A percentile compares a stretch with the other conserved stretches of the same genome.
Conservation (phyloP, 2,888 invertebrate genomes). For the Nomada lathburiana region DNA sequence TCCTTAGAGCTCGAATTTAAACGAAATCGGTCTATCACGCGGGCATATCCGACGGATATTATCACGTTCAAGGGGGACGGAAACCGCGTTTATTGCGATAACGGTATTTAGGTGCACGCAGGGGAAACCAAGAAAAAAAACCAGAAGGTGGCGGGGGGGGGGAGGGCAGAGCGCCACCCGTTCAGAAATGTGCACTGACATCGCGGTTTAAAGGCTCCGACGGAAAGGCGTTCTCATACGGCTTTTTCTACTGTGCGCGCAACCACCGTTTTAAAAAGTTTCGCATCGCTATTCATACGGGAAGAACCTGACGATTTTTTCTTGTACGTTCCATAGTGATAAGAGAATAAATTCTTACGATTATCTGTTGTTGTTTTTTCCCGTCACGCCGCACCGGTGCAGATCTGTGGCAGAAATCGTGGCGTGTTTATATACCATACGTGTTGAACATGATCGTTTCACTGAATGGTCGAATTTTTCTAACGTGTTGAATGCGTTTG, state of each 20-base stretch:
- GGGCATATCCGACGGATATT: not conserved
- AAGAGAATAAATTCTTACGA: constrained; percentile 1
- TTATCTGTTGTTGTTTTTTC: not conserved
- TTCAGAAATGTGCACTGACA: constrained; percentile 68
- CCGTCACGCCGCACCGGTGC: constrained; percentile 11
- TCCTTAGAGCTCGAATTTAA: constrained; percentile 26
- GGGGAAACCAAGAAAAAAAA: constrained; percentile 32
- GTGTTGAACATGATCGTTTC: constrained; percentile 41
- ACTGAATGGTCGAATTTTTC: constrained; percentile 17
- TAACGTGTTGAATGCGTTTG: constrained; percentile 35
- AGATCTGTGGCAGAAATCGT: constrained; percentile 20
- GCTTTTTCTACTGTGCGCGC: constrained; percentile 68
- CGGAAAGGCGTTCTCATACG: constrained; percentile 64
- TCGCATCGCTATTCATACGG: constrained; percentile 14
- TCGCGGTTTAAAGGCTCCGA: constrained; percentile 70
- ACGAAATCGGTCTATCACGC: constrained; percentile 22
- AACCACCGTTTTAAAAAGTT: constrained; percentile 61
- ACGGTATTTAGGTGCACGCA: constrained; percentile 57
- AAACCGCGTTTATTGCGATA: constrained; percentile 45
- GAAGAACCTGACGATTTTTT: constrained; percentile 7
- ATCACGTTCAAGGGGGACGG: constrained; percentile 2
- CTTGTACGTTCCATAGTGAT: constrained; percentile 17
- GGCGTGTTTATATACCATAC: constrained; percentile 54
- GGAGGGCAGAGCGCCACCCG: constrained; percentile 61
- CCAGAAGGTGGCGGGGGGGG: constrained; percentile 9